Evolutionary conservation across 1,140 invertebrate genomes (phyloP).

Genomic region (Harpegnathos saltator): DNA sequence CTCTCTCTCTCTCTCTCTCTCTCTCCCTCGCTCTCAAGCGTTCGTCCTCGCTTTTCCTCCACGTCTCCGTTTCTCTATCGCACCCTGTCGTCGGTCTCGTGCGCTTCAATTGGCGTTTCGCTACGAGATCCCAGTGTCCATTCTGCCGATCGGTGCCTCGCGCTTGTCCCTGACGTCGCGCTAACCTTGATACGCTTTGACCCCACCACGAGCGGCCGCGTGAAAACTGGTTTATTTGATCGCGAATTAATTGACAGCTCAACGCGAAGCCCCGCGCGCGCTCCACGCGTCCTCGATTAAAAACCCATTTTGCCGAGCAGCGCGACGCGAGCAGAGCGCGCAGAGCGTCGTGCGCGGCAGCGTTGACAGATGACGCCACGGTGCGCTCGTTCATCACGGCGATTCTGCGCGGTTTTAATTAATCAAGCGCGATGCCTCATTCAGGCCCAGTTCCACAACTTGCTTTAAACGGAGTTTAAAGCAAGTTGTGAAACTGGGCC

Average conservation of each 20-base stretch:
- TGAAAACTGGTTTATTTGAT: conserved; percentile 78
- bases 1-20: no score
- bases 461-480: no score
- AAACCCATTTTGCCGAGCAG: conserved; percentile 58
- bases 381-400: conserved; percentile 33
- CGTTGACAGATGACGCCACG: conserved; percentile 64
- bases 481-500: no score
- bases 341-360: not conserved
- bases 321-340: conserved; percentile 35
- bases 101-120: conserved; percentile 19
- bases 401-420: conserved; percentile 8
- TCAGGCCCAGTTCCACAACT: no score
- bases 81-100: not conserved
- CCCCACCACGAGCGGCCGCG: conserved; percentile 71
- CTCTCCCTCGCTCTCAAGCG: conserved; percentile 10
- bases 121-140: conserved; percentile 52
- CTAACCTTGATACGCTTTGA: conserved; percentile 65
- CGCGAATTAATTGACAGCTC: conserved; percentile 75
- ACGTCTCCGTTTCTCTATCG: conserved; percentile 13
- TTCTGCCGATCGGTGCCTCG: conserved; percentile 32
- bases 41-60: conserved; percentile 7
- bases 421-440: conserved; percentile 4
- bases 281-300: conserved; percentile 74
- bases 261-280: conserved; percentile 72
- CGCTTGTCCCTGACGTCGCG: not conserved